A percentile compares a stretch with the other conserved stretches of the same genome.
phyloP scores from a whole-genome alignment of 1,140 invertebrate genomes.

The Drosophila biarmipes region DNA sequence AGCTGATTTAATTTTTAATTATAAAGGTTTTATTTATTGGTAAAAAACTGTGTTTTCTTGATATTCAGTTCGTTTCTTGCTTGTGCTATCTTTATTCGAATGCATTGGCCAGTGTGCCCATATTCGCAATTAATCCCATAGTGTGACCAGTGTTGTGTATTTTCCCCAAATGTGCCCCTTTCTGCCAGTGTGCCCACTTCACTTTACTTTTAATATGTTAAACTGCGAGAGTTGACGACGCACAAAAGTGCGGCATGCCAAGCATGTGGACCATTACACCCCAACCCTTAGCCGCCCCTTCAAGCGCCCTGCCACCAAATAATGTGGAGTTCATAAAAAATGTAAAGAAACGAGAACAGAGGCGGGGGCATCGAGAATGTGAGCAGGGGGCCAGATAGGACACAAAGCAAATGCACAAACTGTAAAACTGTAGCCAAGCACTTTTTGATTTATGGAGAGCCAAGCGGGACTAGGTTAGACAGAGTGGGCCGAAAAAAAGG shows the following conservation, averaged over 20 bases:
- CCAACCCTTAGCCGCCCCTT: constrained; percentile 2
- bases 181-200: constrained; percentile 41
- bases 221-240: constrained; percentile 64
- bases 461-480: constrained; percentile 33
- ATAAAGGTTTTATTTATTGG: too few relatives aligned
- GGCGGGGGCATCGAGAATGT: constrained; percentile 7
- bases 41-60: too few relatives aligned
- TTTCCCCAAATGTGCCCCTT: not conserved
- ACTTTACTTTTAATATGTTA: constrained; percentile 77
- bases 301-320: not conserved
- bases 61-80: too few relatives aligned
- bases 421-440: constrained; percentile 81
- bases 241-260: constrained; percentile 76
- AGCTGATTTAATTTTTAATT: too few relatives aligned
- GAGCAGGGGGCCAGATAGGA: constrained; percentile 41
- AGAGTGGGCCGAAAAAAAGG: not conserved
- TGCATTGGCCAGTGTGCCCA: not conserved
- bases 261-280: constrained; percentile 69
- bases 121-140: not conserved
- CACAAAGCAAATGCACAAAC: constrained; percentile 78
- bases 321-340: constrained; percentile 65
- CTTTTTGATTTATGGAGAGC: constrained; percentile 79
- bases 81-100: not conserved
- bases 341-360: constrained; percentile 33
- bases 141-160: not conserved